These are phyloP conservation scores for Cydia fagiglandana DNA, from an alignment of 1,140 invertebrate genomes.

Conservation along the genomic window DNA sequence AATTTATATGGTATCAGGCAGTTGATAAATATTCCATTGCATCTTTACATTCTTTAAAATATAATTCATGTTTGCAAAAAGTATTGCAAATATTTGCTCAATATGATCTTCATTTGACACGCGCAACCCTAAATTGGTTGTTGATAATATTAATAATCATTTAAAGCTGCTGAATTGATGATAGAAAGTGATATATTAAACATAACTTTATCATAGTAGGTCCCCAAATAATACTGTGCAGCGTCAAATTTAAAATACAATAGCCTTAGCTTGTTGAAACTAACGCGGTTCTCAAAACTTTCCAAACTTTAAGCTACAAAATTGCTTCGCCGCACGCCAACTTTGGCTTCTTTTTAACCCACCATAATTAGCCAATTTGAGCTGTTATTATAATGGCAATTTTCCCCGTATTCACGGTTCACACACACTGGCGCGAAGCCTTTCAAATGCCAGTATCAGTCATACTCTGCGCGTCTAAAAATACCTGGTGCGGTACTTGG, in stretches of 20 bases:
- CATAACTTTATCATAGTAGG: no score
- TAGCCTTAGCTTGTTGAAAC: neutral
- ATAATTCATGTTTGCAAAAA: no score
- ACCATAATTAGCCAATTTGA: slow-evolving; percentile 9
- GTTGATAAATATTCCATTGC: neutral
- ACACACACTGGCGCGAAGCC: slow-evolving; percentile 38
- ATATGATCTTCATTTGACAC: no score
- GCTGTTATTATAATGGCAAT: slow-evolving; percentile 8
- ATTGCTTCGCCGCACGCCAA: slow-evolving; percentile 4
- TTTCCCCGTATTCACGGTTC: slow-evolving; percentile 17
- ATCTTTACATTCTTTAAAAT: neutral
- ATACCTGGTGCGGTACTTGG: slow-evolving; percentile 36
- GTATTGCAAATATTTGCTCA: no score
- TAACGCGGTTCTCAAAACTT: neutral
- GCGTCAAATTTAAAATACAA: neutral
- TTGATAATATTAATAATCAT: no score
- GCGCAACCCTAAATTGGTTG: no score
- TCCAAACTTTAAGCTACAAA: neutral
- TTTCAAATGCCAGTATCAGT: slow-evolving; percentile 38
- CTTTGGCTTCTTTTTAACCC: neutral
- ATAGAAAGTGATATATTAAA: no score
- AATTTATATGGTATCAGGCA: neutral
- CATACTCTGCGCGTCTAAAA: slow-evolving; percentile 39
- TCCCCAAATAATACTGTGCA: neutral
- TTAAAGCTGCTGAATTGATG: no score